These are phyloP conservation scores for Formica exsecta DNA, from an alignment of 1,140 invertebrate genomes.

Conservation along the genomic window DNA sequence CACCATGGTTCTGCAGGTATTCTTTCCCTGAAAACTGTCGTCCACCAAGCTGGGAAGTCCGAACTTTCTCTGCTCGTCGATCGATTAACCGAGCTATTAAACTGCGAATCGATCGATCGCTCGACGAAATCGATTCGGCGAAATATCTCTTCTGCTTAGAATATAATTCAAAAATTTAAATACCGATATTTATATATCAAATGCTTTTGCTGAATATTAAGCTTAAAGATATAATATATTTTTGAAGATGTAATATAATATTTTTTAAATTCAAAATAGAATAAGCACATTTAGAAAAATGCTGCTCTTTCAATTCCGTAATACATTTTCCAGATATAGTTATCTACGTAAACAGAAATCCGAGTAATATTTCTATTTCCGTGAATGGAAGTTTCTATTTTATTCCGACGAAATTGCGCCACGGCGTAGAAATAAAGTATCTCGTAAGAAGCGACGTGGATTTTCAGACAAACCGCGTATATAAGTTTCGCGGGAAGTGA, in stretches of 20 bases:
- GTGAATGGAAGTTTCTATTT: slow-evolving; percentile 26
- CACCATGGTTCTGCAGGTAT: slow-evolving; percentile 94
- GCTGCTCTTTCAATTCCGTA: not conserved
- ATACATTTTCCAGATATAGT: not conserved
- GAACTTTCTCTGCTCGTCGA: slow-evolving; percentile 54
- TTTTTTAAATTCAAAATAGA: not conserved
- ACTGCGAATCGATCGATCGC: slow-evolving; percentile 21
- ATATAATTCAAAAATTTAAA: not conserved
- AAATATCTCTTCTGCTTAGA: not conserved
- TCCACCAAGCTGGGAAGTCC: slow-evolving; percentile 20
- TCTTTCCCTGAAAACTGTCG: slow-evolving; percentile 33
- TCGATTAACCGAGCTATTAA: not conserved
- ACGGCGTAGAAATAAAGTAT: slow-evolving; percentile 22
- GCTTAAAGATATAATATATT: not conserved
- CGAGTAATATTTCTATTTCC: slow-evolving; percentile 42
- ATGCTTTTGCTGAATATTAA: not conserved
- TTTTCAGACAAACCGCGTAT: slow-evolving; percentile 14
- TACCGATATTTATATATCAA: not conserved
- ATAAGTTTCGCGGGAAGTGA: slow-evolving; percentile 37
- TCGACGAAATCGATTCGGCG: not conserved
- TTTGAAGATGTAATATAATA: not conserved
- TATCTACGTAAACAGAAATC: slow-evolving; percentile 30
- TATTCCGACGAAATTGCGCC: slow-evolving; percentile 36
- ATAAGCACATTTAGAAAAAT: not conserved
- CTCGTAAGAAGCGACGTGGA: slow-evolving; percentile 21